These are phyloP conservation scores for Megaustenia siamemsis DNA, from an alignment of 2,888 invertebrate species.

Conservation along the genomic window DNA sequence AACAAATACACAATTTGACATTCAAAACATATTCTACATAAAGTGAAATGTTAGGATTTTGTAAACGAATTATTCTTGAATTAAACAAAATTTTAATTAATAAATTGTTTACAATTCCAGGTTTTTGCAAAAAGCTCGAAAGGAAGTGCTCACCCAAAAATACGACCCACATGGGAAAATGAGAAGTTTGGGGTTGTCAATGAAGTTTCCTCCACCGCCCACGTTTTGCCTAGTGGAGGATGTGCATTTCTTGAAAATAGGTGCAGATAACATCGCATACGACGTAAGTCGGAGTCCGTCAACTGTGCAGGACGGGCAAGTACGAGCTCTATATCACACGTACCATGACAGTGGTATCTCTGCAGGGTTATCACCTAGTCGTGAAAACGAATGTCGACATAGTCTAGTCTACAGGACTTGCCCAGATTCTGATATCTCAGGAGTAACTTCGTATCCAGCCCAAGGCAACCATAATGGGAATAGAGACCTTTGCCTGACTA, in stretches of 20 bases:
- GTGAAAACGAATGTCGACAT: constrained; percentile 6
- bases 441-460: neutral
- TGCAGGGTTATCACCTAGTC: constrained; percentile 31
- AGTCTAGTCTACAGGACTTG: constrained; percentile 63
- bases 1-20: too few species aligned
- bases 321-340: constrained; percentile 43
- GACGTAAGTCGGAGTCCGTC: constrained; percentile 62
- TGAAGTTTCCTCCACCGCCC: constrained; percentile 64
- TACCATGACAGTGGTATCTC: constrained; percentile 53
- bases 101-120: too few species aligned
- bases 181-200: constrained; percentile 59
- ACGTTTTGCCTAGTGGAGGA: constrained; percentile 59
- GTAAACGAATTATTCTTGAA: too few species aligned
- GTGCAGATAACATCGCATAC: constrained; percentile 59
- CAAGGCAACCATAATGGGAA: neutral
- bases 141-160: constrained; percentile 69
- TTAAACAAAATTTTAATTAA: too few species aligned
- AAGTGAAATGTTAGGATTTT: too few species aligned
- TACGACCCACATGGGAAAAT: constrained; percentile 71
- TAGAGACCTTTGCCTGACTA: neutral
- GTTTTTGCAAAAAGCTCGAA: constrained; percentile 68
- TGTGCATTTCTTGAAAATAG: constrained; percentile 40
- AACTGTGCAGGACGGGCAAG: constrained; percentile 53
- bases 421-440: constrained; percentile 69
- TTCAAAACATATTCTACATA: too few species aligned